phyloP scores from a whole-genome alignment of 2,888 invertebrate species.

The Opisthograptis luteolata region DNA sequence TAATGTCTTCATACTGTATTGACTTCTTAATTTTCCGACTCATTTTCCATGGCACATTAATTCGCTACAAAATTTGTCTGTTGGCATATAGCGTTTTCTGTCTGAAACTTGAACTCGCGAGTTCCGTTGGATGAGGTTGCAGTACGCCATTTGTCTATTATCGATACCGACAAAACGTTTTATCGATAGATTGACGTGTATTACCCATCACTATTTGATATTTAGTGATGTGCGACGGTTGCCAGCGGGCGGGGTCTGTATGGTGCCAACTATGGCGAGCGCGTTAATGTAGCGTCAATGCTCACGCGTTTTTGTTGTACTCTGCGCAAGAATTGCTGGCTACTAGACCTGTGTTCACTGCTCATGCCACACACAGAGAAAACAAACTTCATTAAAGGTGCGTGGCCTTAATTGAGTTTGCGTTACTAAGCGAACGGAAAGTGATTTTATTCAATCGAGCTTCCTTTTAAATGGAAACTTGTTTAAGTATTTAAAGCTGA shows the following conservation, averaged over 20 bases:
- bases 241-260: slow-evolving; percentile 73
- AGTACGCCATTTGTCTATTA: slow-evolving; percentile 9
- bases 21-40: slow-evolving; percentile 19
- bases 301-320: slow-evolving; percentile 71
- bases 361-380: slow-evolving; percentile 63
- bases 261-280: slow-evolving; percentile 82
- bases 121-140: slow-evolving; percentile 8
- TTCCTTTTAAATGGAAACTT: neutral
- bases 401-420: slow-evolving; percentile 1
- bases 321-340: slow-evolving; percentile 57
- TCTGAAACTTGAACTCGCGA: neutral
- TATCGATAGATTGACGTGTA: slow-evolving; percentile 55
- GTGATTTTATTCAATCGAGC: neutral
- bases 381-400: slow-evolving; percentile 28
- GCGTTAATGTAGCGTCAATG: slow-evolving; percentile 78
- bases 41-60: slow-evolving; percentile 29
- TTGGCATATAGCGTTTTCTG: neutral
- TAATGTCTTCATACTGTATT: slow-evolving; percentile 21
- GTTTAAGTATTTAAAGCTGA: slow-evolving; percentile 1
- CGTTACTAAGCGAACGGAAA: slow-evolving; percentile 2
- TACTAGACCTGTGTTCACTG: slow-evolving; percentile 52
- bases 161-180: slow-evolving; percentile 40
- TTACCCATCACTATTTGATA: slow-evolving; percentile 66
- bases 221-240: slow-evolving; percentile 56
- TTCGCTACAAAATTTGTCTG: slow-evolving; percentile 6